phyloP scores from a whole-genome alignment of 1,140 invertebrate genomes.

The Nephotettix cincticeps region DNA sequence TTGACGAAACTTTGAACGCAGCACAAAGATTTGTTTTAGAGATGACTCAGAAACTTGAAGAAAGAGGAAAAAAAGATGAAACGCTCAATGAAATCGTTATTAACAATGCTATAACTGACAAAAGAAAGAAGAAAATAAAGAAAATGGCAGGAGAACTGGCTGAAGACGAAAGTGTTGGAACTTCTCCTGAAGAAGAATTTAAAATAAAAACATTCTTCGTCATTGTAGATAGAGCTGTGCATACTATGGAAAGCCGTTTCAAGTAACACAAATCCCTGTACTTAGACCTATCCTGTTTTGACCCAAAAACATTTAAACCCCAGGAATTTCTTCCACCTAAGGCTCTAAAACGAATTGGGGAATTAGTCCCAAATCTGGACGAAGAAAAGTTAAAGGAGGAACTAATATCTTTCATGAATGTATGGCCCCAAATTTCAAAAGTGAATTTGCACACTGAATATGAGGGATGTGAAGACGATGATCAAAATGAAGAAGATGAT shows the following conservation, averaged over 20 bases:
- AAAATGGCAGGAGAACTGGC: not conserved
- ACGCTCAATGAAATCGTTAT: not conserved
- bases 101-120: not conserved
- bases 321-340: not conserved
- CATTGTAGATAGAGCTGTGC: not conserved
- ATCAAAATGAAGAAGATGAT: not conserved
- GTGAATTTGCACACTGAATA: too few relatives aligned
- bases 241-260: not conserved
- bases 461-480: not conserved
- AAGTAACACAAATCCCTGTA: not conserved
- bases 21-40: not conserved
- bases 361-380: not conserved
- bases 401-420: not conserved
- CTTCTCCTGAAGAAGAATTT: not conserved
- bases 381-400: not conserved
- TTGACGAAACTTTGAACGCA: not conserved
- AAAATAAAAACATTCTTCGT: not conserved
- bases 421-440: not conserved
- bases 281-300: constrained; percentile 3
- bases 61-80: not conserved
- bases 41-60: not conserved
- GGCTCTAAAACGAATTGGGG: not conserved
- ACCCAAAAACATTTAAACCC: not conserved
- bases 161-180: not conserved
- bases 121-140: not conserved